phyloP scores from a whole-genome alignment of 2,113 vertebrate species.

The Anolis carolinensis region DNA sequence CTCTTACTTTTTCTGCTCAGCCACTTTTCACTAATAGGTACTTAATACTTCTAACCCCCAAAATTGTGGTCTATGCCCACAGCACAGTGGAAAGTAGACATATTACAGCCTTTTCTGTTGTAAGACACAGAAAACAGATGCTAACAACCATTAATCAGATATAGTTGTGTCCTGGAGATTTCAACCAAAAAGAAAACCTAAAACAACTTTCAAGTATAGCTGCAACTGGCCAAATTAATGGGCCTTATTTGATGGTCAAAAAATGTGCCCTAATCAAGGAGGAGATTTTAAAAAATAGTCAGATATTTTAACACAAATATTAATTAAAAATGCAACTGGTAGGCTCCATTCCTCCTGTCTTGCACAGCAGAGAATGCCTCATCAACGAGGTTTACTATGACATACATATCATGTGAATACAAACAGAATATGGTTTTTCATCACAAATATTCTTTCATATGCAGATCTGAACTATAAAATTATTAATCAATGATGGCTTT shows the following conservation, averaged over 20 bases:
- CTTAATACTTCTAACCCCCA: not conserved
- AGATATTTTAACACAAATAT: not conserved
- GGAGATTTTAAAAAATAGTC: no score
- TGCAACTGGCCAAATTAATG: no score
- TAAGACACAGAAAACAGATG: not conserved
- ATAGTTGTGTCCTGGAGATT: constrained; percentile 14
- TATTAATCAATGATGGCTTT: not conserved
- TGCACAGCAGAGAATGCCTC: not conserved
- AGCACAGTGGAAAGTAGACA: not conserved
- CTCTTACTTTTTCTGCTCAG: not conserved
- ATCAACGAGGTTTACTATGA: not conserved
- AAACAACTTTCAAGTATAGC: not conserved
- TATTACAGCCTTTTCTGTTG: not conserved
- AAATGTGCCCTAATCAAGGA: no score
- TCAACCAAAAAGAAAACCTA: constrained; percentile 11
- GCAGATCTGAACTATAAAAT: not conserved
- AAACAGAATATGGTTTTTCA: not conserved
- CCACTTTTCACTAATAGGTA: no score
- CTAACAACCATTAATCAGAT: not conserved
- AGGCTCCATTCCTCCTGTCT: not conserved
- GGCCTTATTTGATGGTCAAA: no score
- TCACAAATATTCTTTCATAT: not conserved
- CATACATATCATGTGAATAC: not conserved
- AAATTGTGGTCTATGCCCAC: not conserved
- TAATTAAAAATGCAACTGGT: not conserved